phyloP scores from a whole-genome alignment of 64 coral and sea anemone species.

The Cladopsammia gracilis region DNA sequence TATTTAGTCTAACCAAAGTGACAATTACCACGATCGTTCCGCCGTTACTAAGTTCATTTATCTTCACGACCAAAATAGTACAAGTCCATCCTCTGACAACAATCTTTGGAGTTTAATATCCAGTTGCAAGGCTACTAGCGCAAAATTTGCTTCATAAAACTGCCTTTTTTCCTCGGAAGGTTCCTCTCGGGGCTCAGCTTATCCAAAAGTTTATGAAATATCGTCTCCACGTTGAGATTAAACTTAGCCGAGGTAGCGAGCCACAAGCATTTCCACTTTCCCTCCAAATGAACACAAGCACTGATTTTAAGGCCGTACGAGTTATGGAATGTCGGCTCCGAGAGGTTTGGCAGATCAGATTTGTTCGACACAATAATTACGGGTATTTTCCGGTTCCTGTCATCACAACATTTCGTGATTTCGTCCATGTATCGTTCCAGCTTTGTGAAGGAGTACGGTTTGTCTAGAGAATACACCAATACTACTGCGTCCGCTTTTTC shows the following conservation, averaged over 20 bases:
- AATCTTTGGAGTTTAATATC: too few species aligned
- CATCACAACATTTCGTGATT: slow-evolving; percentile 53
- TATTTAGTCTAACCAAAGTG: too few species aligned
- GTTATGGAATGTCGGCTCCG: slow-evolving; percentile 16
- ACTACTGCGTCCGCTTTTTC: slow-evolving; percentile 83
- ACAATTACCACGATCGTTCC: too few species aligned
- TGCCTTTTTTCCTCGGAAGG: not conserved
- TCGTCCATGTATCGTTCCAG: slow-evolving; percentile 79
- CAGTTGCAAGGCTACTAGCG: not conserved
- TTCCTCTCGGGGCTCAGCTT: slow-evolving; percentile 13
- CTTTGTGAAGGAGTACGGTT: slow-evolving; percentile 72
- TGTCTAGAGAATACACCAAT: slow-evolving; percentile 78
- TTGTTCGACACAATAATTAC: slow-evolving; percentile 82
- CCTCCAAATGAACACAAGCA: not conserved
- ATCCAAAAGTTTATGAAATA: slow-evolving; percentile 42
- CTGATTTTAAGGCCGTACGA: not conserved
- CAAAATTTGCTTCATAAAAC: slow-evolving; percentile 1
- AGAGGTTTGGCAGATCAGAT: slow-evolving; percentile 53
- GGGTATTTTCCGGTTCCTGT: slow-evolving; percentile 51
- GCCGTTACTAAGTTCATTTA: too few species aligned
- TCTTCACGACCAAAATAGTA: too few species aligned
- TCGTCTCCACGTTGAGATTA: slow-evolving; percentile 23
- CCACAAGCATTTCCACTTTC: slow-evolving; percentile 11
- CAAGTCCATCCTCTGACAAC: too few species aligned
- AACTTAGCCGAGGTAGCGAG: slow-evolving; percentile 36